phyloP scores from a whole-genome alignment of 2,888 invertebrate species.

The Agrotis puta region DNA sequence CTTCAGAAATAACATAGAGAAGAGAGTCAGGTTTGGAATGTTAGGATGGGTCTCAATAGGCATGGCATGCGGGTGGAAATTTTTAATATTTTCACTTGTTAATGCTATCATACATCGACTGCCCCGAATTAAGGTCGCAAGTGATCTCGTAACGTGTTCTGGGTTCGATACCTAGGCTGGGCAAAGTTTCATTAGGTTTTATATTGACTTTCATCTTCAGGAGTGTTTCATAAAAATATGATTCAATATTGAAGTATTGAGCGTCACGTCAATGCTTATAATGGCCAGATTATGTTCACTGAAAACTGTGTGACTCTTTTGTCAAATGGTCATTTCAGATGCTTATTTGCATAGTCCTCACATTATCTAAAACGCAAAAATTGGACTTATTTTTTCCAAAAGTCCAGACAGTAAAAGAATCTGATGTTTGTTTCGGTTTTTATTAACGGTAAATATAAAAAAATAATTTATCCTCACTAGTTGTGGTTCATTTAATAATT shows the following conservation, averaged over 20 bases:
- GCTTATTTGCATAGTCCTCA: too few relatives aligned
- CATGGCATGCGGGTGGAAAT: slow-evolving; percentile 44
- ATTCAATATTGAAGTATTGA: neutral
- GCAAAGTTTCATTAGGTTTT: neutral
- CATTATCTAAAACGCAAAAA: too few relatives aligned
- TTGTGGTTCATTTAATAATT: slow-evolving; percentile 5
- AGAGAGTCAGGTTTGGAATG: slow-evolving; percentile 95
- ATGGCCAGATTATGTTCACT: neutral
- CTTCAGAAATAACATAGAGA: slow-evolving; percentile 98
- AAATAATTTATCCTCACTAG: neutral
- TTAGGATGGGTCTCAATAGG: slow-evolving; percentile 54
- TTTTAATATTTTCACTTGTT: slow-evolving; percentile 20
- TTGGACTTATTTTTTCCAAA: neutral
- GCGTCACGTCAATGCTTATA: neutral
- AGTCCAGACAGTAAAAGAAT: neutral
- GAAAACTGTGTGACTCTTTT: neutral
- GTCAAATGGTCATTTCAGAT: neutral
- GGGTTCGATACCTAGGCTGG: neutral
- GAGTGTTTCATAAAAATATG: too few relatives aligned
- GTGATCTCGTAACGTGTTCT: neutral
- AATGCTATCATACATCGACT: slow-evolving; percentile 2
- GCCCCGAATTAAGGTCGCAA: neutral
- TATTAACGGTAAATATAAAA: neutral
- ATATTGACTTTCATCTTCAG: neutral
- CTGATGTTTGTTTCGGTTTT: neutral